Conservation (phyloP, 2,888 invertebrate genomes). For the Unio pictorum region DNA sequence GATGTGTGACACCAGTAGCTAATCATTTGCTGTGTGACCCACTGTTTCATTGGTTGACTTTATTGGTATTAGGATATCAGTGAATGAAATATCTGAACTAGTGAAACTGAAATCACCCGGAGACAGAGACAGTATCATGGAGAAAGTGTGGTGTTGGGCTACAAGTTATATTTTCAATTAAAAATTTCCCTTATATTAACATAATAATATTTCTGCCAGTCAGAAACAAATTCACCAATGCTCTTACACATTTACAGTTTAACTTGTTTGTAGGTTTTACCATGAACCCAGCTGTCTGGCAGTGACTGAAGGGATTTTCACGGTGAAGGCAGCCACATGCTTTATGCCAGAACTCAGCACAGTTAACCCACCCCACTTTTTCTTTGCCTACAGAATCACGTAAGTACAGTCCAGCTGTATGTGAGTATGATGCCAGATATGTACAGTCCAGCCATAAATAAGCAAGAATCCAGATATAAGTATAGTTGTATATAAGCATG, state of each 20-base stretch:
- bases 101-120: not conserved
- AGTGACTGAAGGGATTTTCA: slow-evolving; percentile 47
- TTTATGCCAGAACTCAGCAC: slow-evolving; percentile 62
- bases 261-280: slow-evolving; percentile 38
- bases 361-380: slow-evolving; percentile 43
- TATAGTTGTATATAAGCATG: no score
- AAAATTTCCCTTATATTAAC: no score
- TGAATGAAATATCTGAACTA: not conserved
- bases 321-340: slow-evolving; percentile 54
- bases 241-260: no score
- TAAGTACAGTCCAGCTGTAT: slow-evolving; percentile 25
- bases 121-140: not conserved
- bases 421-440: no score
- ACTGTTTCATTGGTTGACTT: not conserved
- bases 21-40: not conserved
- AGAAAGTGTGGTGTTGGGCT: no score
- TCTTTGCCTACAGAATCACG: slow-evolving; percentile 61
- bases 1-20: no score
- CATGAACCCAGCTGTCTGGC: slow-evolving; percentile 54
- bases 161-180: no score
- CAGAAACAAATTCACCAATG: no score
- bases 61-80: not conserved
- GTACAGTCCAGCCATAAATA: no score
- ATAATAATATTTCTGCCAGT: no score
- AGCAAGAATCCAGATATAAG: no score